phyloP scores from a whole-genome alignment of 2,888 invertebrate genomes.

The Saturnia pavonia region DNA sequence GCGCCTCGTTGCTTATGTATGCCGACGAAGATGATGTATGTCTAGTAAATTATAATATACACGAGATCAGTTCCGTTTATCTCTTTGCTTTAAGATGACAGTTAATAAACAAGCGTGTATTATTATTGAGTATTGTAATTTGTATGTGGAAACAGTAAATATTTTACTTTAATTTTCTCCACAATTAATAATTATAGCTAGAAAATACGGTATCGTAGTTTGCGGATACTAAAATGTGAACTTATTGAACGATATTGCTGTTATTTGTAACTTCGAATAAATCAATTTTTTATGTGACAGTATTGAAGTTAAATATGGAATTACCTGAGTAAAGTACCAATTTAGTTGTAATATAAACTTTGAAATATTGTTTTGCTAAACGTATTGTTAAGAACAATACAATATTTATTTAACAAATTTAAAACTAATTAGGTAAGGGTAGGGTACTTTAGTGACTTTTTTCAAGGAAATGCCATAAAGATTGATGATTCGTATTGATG shows the following conservation, averaged over 20 bases:
- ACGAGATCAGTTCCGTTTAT: neutral
- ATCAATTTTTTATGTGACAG: neutral
- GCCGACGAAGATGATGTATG: constrained; percentile 40
- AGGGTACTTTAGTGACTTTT: neutral
- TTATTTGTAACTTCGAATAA: neutral
- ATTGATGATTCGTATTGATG: neutral
- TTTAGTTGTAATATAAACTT: neutral
- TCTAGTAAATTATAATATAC: constrained; percentile 5
- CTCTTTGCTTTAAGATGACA: neutral
- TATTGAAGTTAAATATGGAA: neutral
- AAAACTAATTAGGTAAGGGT: neutral
- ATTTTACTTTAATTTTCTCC: neutral
- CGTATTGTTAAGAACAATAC: too few species aligned
- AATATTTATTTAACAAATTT: neutral
- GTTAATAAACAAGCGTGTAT: neutral
- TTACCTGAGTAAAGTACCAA: neutral
- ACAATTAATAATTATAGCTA: neutral
- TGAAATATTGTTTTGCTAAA: too few species aligned
- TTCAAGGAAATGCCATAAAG: neutral
- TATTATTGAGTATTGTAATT: neutral
- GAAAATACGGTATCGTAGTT: neutral
- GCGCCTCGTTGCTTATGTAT: constrained; percentile 33
- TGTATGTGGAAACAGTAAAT: neutral
- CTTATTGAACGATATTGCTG: too few species aligned
- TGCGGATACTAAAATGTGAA: too few species aligned